Evolutionary conservation across 2,113 vertebrate genomes (phyloP), one percentile per base, ranked within the genome.

Genomic region (Rhodinocichla rosea): DNA sequence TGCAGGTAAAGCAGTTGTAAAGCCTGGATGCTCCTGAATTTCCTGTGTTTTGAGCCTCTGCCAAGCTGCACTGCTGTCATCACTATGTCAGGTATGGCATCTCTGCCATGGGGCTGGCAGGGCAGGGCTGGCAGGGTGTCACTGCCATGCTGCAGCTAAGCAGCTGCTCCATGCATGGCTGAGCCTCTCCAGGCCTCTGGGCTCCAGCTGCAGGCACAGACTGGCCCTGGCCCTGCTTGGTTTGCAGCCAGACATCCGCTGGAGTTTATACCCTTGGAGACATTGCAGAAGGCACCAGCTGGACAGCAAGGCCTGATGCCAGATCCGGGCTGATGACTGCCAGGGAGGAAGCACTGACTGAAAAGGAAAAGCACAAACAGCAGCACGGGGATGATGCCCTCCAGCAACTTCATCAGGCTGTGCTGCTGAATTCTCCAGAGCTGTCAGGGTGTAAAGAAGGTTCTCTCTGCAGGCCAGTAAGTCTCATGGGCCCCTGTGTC

Each of bases 191-290:
- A 93, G 96, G 97, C 97, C 2, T 97, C 97, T 2, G 97, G 97
- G 83, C 97, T 98, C 92, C 91, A 96, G 68, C 95, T 97, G 67
- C 96, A 96, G 69, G 65, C 28, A 87, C 67, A 33, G 92, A 93
- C 94, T 76, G 92, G 32, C 97, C 95, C 0, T 98, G 98, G 52
- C 98, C 97, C 92, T 98, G 98, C 94, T 97, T 97, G 82, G 94
- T 98, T 84, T 98, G 98, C 97, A 98, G 97, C 92, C 42, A 53
- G 82, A 97, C 94, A 1, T 97, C 98, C 15, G 95, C 96, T 30
- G 91, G 97, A 83, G 90, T 98, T 94, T 91, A 90, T 33, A 91
- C 96, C 32, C 98, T 98, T 76, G 96, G 75, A 98, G 93, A 45
- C 98, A 97, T 70, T 98, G 98, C 65, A 94, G 94, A 47, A 98